Evolutionary conservation across 2,888 invertebrate species (phyloP).

Genomic region (Zaprionus bogoriensis): DNA sequence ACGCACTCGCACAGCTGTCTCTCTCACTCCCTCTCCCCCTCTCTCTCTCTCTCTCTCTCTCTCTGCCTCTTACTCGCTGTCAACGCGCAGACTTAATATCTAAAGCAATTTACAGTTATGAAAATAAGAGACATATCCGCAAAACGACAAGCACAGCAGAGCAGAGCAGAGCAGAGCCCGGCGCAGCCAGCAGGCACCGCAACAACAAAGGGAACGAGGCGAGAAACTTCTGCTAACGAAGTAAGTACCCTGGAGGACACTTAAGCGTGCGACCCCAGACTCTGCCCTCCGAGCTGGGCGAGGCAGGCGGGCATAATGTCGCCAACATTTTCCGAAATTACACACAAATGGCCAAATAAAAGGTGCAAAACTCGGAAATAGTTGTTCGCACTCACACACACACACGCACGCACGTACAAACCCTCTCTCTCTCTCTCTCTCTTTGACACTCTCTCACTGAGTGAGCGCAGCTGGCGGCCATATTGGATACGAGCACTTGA

Average conservation of each 20-base stretch:
- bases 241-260: conserved; percentile 81
- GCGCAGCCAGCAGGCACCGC: conserved; percentile 13
- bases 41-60: background rate
- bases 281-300: conserved; percentile 25
- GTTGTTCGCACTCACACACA: conserved; percentile 28
- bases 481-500: conserved; percentile 35
- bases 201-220: conserved; percentile 49
- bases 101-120: conserved; percentile 81
- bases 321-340: conserved; percentile 79
- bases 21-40: background rate
- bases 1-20: conserved; percentile 48
- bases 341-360: conserved; percentile 78
- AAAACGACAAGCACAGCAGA: conserved; percentile 67
- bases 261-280: conserved; percentile 73
- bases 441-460: conserved; percentile 5
- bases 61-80: conserved; percentile 24
- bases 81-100: conserved; percentile 76
- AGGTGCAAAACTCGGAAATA: conserved; percentile 65
- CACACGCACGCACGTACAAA: conserved; percentile 1
- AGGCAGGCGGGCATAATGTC: conserved; percentile 64
- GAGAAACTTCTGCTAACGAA: conserved; percentile 78
- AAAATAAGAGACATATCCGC: conserved; percentile 80
- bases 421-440: conserved; percentile 10
- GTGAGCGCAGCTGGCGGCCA: conserved; percentile 43
- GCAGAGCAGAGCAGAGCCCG: background rate